Evolutionary conservation across 2,113 vertebrate species (phyloP).

Genomic region (Ciconia maguari): DNA sequence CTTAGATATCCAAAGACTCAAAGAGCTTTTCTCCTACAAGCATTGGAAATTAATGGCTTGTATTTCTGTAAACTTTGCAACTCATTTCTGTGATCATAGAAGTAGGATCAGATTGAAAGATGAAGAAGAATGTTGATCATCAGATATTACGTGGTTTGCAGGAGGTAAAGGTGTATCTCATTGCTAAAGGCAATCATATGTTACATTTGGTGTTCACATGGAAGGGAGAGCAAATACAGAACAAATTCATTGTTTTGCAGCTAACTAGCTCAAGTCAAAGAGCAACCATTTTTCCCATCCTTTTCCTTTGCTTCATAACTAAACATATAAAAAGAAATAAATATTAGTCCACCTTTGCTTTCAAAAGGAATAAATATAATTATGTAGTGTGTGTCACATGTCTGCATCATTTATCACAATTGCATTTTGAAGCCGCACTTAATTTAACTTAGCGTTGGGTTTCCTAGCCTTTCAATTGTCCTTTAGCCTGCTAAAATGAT

Average conservation of each 20-base stretch:
- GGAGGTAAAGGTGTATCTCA: background rate
- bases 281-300: background rate
- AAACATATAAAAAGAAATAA: background rate
- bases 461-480: background rate
- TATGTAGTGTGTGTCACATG: too few relatives aligned
- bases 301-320: background rate
- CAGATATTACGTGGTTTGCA: background rate
- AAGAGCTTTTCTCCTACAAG: background rate
- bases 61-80: background rate
- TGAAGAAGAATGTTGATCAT: background rate
- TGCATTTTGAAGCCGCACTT: background rate
- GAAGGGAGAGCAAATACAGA: background rate
- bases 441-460: background rate
- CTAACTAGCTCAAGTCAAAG: background rate
- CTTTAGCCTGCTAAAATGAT: background rate
- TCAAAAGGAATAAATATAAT: background rate
- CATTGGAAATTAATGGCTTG: background rate
- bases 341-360: background rate
- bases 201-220: accelerated
- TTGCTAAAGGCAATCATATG: background rate
- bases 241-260: background rate
- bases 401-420: background rate
- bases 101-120: background rate
- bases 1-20: background rate
- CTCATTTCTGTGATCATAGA: background rate